Evolutionary conservation across 2,113 vertebrate species (phyloP), one percentile per base, ranked within the genome.

Genomic region (Thymallus thymallus): DNA sequence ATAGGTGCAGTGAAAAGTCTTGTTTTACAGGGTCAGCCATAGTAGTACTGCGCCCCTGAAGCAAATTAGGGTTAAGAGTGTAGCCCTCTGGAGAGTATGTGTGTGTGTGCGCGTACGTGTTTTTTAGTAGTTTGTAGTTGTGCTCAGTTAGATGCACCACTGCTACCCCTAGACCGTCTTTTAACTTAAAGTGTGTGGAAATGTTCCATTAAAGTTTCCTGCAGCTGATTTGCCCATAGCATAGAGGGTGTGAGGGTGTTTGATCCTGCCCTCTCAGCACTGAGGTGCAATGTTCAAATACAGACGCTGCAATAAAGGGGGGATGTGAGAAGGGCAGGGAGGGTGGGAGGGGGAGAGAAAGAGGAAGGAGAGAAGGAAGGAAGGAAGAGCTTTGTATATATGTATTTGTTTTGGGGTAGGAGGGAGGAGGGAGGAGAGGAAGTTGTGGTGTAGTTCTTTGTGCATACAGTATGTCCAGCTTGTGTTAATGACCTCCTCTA

Each of bases 391-490:
- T 56, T 14, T 29, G 68, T 56, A n/a, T 29, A 30, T 12, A 29
- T 83, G 82, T 90, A 87, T 88, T 88, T 83, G 81, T 85, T 89
- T 85, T 87, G 73, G 78, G 79, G 71, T 62, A 76, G 77, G 80
- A 58, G 74, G 71, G 76, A 69, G 77, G 66, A 85, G 78, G 48
- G 77, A 66, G 82, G 73, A 60, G 20, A 82, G 79, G 35, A 32
- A 65, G 58, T 3, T 62, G 6, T 3, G 68, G 82, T 46, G 77
- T 9, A 68, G 73, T 78, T 71, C 79, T 62, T 72, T 68, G 78
- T 79, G 35, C 68, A 72, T 85, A 70, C 72, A 10, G 61, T 63
- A n/a, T 22, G 68, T 69, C 68, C 72, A 58, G 48, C 9, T 24
- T 48, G 22, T 14, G 2, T 20, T 24, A 35, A 68, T 46, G 23